Evolutionary conservation across 1,140 invertebrate genomes (phyloP).

Genomic region (Oryzaephilus surinamensis): DNA sequence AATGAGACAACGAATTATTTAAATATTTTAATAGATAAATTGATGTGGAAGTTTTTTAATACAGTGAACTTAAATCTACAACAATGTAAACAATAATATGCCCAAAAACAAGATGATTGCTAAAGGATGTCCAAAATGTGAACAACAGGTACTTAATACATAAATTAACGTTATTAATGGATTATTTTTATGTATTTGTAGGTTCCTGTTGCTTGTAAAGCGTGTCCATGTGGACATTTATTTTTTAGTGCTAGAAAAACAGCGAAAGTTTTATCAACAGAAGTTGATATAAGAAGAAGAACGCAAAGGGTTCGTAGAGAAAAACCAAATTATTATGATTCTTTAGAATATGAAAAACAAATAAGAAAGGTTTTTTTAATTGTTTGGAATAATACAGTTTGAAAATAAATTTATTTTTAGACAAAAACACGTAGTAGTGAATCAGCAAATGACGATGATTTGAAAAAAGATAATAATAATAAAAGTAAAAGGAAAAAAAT

Average conservation of each 20-base stretch:
- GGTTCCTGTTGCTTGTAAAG: slow-evolving; percentile 71
- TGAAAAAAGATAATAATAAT: slow-evolving; percentile 39
- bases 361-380: slow-evolving; percentile 45
- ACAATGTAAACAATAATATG: too few relatives aligned
- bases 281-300: slow-evolving; percentile 45
- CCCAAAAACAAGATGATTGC: slow-evolving; percentile 44
- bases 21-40: too few relatives aligned
- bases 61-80: too few relatives aligned
- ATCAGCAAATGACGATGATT: slow-evolving; percentile 39
- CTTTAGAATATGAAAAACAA: slow-evolving; percentile 64
- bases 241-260: slow-evolving; percentile 60
- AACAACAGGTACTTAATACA: slow-evolving; percentile 41
- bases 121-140: slow-evolving; percentile 51
- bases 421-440: slow-evolving; percentile 36
- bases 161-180: background rate
- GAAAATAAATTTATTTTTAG: slow-evolving; percentile 27
- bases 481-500: slow-evolving; percentile 41
- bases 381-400: slow-evolving; percentile 1
- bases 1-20: too few relatives aligned
- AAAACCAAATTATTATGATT: slow-evolving; percentile 75
- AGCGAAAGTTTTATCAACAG: slow-evolving; percentile 34
- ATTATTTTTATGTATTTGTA: slow-evolving; percentile 29
- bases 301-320: slow-evolving; percentile 65
- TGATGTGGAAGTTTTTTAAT: too few relatives aligned
- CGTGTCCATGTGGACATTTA: slow-evolving; percentile 66